Evolutionary conservation across 2,888 invertebrate genomes (phyloP), one percentile per base, ranked within the genome.

Genomic region (Alcis repandata): DNA sequence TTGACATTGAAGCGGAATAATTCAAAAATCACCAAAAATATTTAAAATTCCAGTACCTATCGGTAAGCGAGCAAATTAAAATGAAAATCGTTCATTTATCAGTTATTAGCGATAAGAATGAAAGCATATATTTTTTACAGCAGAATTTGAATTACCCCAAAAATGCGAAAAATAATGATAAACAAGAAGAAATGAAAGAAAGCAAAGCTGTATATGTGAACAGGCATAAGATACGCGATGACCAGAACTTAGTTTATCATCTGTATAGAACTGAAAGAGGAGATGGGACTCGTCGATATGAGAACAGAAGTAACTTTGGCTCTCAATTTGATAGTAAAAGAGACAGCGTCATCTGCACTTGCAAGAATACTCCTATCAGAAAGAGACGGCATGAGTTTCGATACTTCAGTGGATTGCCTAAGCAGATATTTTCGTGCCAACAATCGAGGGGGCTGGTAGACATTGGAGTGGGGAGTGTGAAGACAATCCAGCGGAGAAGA

Each of bases 401-500:
- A 38, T 80, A 83, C 40, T 79, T 77, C 53, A 72, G 71, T 32
- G 74, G 72, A 0, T 20, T 67, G 0, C 76, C 84, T 0, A 82
- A 77, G 15, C 80, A 83, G 38, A 69, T 81, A 1, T 84, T 80
- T 49, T 64, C 79, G 0, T 86, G 79, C 32, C 80, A 82, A 13
- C 74, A 74, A 1, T 73, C 80, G 0, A 79, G 75, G 10, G 84
- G 83, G 67, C 79, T 69, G 17, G 84, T 82, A 0, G 85, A 89
- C 19, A 75, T 89, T 0, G 88, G 88, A 0, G 83, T 88, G 0
- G 88, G 89, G 0, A 86, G 80, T 53, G 75, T 90, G 0, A 89
- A 84, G 49, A 70, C 83, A 0, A 61, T 85, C 2, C 82, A 79
- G 13, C 82, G 77, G 63, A 87, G 78, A 52, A 86, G 78, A 63